Percentiles rank a stretch among this genome's conserved stretches.
phyloP scores from a whole-genome alignment of 2,113 vertebrate genomes.

The Phalacrocorax pelagicus region DNA sequence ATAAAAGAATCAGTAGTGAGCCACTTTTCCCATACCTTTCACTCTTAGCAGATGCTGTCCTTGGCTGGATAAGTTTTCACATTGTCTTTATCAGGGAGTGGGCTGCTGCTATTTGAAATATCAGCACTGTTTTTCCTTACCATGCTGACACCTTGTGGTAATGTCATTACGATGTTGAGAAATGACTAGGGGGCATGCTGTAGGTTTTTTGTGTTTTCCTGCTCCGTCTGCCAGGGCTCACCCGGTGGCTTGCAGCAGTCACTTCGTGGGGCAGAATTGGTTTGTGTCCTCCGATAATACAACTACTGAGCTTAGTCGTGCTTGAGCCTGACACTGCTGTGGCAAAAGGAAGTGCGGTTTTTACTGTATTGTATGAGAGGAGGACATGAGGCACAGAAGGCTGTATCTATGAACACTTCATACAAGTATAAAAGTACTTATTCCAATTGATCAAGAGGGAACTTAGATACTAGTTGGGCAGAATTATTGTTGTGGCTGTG shows the following conservation, averaged over 20 bases:
- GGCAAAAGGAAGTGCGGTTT: background rate
- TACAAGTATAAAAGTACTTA: background rate
- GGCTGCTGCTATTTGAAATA: background rate
- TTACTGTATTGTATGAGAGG: background rate
- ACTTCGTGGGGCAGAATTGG: background rate
- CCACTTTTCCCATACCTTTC: background rate
- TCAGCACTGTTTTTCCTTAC: background rate
- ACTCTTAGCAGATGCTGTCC: background rate
- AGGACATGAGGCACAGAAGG: background rate
- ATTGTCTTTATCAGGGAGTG: background rate
- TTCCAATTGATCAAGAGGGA: background rate
- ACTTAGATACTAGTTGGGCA: background rate
- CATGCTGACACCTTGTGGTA: conserved; percentile 68
- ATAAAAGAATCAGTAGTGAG: background rate
- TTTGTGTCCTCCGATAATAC: background rate
- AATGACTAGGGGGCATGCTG: background rate
- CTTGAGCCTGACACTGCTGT: background rate
- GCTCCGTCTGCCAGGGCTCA: background rate
- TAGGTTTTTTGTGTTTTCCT: background rate
- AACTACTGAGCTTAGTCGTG: background rate
- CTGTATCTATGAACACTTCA: background rate
- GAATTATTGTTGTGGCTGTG: background rate
- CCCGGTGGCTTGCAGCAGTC: background rate
- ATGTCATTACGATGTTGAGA: background rate
- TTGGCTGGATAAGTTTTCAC: background rate